Evolutionary conservation across 2,113 vertebrate genomes (phyloP).

Genomic region (Ancistrus triradiatus): DNA sequence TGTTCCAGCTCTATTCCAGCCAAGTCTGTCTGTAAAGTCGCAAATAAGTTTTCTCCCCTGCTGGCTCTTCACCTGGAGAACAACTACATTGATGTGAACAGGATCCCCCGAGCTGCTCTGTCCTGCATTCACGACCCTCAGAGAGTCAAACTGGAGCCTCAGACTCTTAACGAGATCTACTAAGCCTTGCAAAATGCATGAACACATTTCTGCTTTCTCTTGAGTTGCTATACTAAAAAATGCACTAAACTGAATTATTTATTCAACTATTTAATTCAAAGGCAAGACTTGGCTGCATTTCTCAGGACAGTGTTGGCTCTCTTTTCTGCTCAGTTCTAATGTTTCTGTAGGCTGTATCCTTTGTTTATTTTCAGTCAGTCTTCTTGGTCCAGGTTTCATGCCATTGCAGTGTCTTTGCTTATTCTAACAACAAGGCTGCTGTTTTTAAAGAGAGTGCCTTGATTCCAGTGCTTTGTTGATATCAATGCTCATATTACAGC

Average conservation of each 20-base stretch:
- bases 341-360: background rate
- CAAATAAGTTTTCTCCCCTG: slow-evolving; percentile 64
- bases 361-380: slow-evolving; percentile 1
- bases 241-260: slow-evolving; percentile 9
- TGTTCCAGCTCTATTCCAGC: slow-evolving; percentile 62
- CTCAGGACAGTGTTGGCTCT: background rate
- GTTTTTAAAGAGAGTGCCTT: background rate
- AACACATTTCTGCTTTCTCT: slow-evolving; percentile 2
- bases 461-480: background rate
- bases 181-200: slow-evolving; percentile 15
- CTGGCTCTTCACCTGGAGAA: slow-evolving; percentile 73
- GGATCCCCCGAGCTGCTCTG: slow-evolving; percentile 65
- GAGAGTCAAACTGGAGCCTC: slow-evolving; percentile 67
- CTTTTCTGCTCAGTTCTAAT: background rate
- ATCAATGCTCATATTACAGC: background rate
- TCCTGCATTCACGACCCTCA: slow-evolving; percentile 63
- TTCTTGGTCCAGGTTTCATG: slow-evolving; percentile 3
- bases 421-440: background rate
- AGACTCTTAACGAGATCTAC: slow-evolving; percentile 39
- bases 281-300: background rate
- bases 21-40: slow-evolving; percentile 74
- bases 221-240: background rate
- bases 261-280: slow-evolving; percentile 25
- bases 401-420: slow-evolving; percentile 3
- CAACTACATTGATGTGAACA: slow-evolving; percentile 64